Percentiles rank a stretch among this genome's conserved stretches.
phyloP scores from a whole-genome alignment of 1,140 invertebrate genomes.

The Sweltsa coloradensis region DNA sequence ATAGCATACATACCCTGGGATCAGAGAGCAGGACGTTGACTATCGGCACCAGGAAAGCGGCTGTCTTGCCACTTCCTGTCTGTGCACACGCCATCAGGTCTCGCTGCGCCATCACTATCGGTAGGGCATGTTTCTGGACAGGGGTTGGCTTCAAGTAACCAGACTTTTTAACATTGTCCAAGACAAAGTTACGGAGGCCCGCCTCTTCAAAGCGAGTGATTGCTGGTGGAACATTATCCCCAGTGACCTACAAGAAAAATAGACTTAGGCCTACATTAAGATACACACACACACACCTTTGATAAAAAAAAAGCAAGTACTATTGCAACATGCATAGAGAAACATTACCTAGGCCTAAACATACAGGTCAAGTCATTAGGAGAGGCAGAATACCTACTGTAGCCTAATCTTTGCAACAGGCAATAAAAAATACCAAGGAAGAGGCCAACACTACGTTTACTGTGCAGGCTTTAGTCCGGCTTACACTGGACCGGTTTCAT shows the following conservation, averaged over 20 bases:
- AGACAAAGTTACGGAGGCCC: constrained; percentile 48
- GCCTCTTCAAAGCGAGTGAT: constrained; percentile 59
- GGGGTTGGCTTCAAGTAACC: constrained; percentile 83
- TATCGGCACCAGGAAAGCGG: constrained; percentile 88
- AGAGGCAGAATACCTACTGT: too few relatives aligned
- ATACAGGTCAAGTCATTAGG: too few relatives aligned
- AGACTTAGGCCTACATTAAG: too few relatives aligned
- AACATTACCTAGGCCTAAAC: neutral
- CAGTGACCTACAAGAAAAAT: constrained; percentile 37
- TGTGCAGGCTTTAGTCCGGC: too few relatives aligned
- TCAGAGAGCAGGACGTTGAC: constrained; percentile 53
- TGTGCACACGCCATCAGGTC: constrained; percentile 97
- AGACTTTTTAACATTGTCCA: constrained; percentile 68
- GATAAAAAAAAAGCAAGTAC: neutral
- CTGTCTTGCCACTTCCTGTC: constrained; percentile 96
- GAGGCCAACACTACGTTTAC: too few relatives aligned
- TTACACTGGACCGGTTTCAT: too few relatives aligned
- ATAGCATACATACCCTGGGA: too few relatives aligned
- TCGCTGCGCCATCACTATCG: constrained; percentile 59
- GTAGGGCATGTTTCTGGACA: constrained; percentile 83
- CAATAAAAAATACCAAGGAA: neutral
- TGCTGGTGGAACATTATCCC: constrained; percentile 46
- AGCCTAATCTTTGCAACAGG: neutral
- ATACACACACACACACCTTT: neutral
- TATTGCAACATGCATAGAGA: neutral